phyloP scores from a whole-genome alignment of 2,888 invertebrate genomes.

The Trissoscelio sp. region DNA sequence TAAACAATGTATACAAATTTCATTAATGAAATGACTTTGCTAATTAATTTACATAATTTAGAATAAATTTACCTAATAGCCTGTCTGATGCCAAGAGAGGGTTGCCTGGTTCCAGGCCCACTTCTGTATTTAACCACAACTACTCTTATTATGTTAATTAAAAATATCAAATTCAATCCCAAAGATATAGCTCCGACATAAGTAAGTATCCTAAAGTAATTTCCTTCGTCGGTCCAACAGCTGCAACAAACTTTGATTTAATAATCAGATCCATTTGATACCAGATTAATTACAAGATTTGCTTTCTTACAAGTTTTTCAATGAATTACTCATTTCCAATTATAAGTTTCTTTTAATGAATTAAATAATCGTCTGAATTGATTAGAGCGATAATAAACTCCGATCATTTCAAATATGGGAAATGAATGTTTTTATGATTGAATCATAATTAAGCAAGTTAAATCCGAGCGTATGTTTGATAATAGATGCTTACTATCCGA shows the following conservation, averaged over 20 bases:
- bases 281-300: not conserved
- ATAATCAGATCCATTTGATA: not conserved
- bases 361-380: not conserved
- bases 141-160: conserved; percentile 95
- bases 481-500: conserved; percentile 85
- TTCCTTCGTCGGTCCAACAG: conserved; percentile 91
- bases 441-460: too few species aligned
- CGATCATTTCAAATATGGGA: too few species aligned
- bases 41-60: too few species aligned
- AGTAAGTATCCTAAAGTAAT: conserved; percentile 89
- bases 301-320: not conserved
- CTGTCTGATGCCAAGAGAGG: conserved; percentile 90
- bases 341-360: not conserved
- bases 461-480: too few species aligned
- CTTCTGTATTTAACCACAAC: conserved; percentile 92
- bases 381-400: too few species aligned
- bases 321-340: not conserved
- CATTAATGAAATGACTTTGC: too few species aligned
- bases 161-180: conserved; percentile 92
- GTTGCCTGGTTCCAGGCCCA: conserved; percentile 87
- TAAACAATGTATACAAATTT: too few species aligned
- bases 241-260: conserved; percentile 80
- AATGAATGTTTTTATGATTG: too few species aligned
- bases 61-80: conserved; percentile 88
- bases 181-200: conserved; percentile 92